These are phyloP conservation scores for roundworm (Caenorhabditis elegans) DNA, from an alignment of 1,140 invertebrate genomes.

Conservation along the genomic window DNA sequence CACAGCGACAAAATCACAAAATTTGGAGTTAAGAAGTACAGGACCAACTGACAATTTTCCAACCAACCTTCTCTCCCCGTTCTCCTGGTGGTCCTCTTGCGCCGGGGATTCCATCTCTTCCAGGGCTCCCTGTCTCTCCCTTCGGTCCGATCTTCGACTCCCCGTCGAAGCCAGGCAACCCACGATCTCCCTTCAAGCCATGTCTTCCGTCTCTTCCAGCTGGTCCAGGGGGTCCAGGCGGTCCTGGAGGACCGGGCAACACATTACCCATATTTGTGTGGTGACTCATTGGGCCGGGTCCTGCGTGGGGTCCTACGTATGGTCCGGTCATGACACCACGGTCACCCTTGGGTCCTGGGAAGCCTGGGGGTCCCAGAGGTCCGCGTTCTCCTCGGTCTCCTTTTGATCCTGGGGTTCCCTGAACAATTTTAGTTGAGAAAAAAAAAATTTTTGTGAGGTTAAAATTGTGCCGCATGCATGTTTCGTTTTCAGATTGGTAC, in stretches of 20 bases:
- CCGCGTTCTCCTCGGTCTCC: constrained; percentile 55
- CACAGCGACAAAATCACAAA: constrained; percentile 23
- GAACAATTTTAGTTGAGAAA: constrained; percentile 23
- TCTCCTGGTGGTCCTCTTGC: constrained; percentile 29
- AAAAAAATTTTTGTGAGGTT: neutral
- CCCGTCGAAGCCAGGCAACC: constrained; percentile 64
- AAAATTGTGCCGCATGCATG: no score
- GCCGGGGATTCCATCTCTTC: constrained; percentile 49
- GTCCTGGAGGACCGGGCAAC: constrained; percentile 60
- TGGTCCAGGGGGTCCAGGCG: constrained; percentile 54
- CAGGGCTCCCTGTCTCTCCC: constrained; percentile 54
- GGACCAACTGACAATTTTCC: neutral
- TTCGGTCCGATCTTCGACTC: constrained; percentile 64
- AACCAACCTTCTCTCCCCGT: constrained; percentile 54
- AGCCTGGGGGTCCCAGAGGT: constrained; percentile 51
- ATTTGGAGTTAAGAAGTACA: neutral
- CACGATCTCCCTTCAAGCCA: constrained; percentile 56
- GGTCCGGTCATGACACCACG: constrained; percentile 29
- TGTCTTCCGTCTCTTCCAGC: constrained; percentile 48
- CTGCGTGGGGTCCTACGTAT: neutral
- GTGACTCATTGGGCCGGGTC: neutral
- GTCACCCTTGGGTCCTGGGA: constrained; percentile 55
- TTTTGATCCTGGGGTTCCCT: constrained; percentile 53
- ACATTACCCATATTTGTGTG: neutral
- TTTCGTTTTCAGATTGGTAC: no score